These are phyloP conservation scores for Heteromurus nitidus DNA, from an alignment of 2,888 invertebrate species.

Conservation along the genomic window DNA sequence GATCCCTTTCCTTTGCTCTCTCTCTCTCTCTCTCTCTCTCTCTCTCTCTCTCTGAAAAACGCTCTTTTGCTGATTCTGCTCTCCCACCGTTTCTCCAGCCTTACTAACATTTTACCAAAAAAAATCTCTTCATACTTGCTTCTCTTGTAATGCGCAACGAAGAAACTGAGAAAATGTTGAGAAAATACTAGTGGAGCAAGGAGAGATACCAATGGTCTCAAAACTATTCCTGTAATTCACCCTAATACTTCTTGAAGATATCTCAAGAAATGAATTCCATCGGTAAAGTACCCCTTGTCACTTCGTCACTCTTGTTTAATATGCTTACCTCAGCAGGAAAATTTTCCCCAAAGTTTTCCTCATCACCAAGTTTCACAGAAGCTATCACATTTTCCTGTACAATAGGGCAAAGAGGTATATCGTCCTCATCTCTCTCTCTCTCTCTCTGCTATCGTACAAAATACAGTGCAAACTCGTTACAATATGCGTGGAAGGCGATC, in stretches of 20 bases:
- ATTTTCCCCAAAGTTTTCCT: constrained; percentile 48
- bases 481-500: too few relatives aligned
- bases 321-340: constrained; percentile 49
- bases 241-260: constrained; percentile 57
- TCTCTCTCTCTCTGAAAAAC: constrained; percentile 3
- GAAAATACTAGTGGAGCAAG: too few relatives aligned
- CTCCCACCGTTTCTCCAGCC: neutral
- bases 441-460: too few relatives aligned
- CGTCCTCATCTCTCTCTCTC: too few relatives aligned
- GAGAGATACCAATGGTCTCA: too few relatives aligned
- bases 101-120: too few relatives aligned
- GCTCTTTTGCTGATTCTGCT: constrained; percentile 55
- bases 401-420: constrained; percentile 12
- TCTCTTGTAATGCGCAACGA: too few relatives aligned
- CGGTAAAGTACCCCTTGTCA: constrained; percentile 61
- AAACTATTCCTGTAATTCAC: constrained; percentile 62
- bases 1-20: constrained; percentile 45
- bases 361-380: constrained; percentile 46
- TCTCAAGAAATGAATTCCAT: constrained; percentile 54
- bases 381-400: constrained; percentile 24
- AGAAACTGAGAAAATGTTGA: too few relatives aligned
- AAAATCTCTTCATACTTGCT: too few relatives aligned
- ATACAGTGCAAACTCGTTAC: too few relatives aligned
- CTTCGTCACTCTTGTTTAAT: constrained; percentile 61
- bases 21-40: neutral